Evolutionary conservation across 2,888 invertebrate species (phyloP), one percentile per base, ranked within the genome.

Genomic region (Hydraecia micacea): DNA sequence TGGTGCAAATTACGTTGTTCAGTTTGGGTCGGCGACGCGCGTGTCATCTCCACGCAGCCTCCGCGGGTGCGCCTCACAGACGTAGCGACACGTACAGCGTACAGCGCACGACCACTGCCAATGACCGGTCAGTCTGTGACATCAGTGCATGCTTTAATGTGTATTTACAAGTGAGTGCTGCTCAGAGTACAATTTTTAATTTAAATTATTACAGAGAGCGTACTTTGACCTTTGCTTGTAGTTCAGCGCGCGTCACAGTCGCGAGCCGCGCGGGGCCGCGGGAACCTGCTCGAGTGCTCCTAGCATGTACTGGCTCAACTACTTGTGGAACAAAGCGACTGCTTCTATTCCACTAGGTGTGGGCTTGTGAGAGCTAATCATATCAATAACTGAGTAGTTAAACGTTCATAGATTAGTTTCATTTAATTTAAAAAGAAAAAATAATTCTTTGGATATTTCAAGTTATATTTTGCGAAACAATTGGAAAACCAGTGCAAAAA

Each of bases 401-500:
- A 42, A 65, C 28, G 18, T 71, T 65, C 11, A 3, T 58, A 32
- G 1, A 55, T 42, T 36, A 25, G 6, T 65, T 69, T 46, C 5
- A 46, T 72, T 77, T 63, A 9, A 65, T 73, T 73, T 55, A 8
- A 46, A 21, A 55, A 52, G 36, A 62, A 36, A 55, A 13, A 60
- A 49, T 32, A 25, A 28, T 36, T 67, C 25, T 25, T 67, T 11
- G 15, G 9, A 6, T 15, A 71, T 63, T 68, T 63, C 3, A 55
- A 49, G 18, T 65, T 52, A 52, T n/a, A 62, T 11, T 32, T 72
- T 78, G 32, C 46, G 80, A 18, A 80, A 83, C 49, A 72, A 75
- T n/a, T 69, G 36, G 46, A 84, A 75, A 79, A 63, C 74, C 58
- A 62, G 75, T 15, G 62, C 62, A 75, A 75, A 55, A 60, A 72